phyloP scores from a whole-genome alignment of 2,888 invertebrate genomes.

The Papilio elwesi region DNA sequence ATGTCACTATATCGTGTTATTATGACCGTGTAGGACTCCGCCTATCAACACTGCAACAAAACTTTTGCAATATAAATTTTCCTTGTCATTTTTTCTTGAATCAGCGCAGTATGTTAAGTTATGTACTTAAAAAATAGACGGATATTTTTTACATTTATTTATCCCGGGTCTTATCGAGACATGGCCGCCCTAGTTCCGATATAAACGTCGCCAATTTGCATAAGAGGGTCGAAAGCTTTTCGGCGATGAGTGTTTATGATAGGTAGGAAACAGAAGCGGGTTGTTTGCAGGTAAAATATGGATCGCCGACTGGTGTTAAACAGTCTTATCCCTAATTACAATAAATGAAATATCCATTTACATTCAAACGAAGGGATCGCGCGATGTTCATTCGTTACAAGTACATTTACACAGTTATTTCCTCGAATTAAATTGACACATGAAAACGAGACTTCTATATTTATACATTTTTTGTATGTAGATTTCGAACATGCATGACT shows the following conservation, averaged over 20 bases:
- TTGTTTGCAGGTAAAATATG: constrained; percentile 42
- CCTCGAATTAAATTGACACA: neutral
- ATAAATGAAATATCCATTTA: constrained; percentile 38
- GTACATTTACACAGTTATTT: constrained; percentile 7
- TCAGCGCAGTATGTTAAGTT: no score
- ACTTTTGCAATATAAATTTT: no score
- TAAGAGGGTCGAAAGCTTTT: constrained; percentile 73
- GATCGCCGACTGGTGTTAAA: constrained; percentile 38
- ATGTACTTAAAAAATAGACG: no score
- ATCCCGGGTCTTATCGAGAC: neutral
- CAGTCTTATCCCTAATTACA: constrained; percentile 36
- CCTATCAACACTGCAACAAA: no score
- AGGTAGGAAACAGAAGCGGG: constrained; percentile 46
- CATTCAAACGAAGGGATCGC: constrained; percentile 32
- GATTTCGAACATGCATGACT: neutral
- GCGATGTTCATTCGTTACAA: constrained; percentile 8
- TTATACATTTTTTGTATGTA: neutral
- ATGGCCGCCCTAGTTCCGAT: constrained; percentile 39
- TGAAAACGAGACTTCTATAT: neutral
- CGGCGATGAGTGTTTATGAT: constrained; percentile 75
- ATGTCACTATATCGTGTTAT: no score
- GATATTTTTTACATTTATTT: neutral
- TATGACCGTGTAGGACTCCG: no score
- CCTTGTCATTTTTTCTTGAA: no score
- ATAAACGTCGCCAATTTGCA: constrained; percentile 75